phyloP scores from a whole-genome alignment of 2,888 invertebrate genomes.

The Eupithecia pulchellata region DNA sequence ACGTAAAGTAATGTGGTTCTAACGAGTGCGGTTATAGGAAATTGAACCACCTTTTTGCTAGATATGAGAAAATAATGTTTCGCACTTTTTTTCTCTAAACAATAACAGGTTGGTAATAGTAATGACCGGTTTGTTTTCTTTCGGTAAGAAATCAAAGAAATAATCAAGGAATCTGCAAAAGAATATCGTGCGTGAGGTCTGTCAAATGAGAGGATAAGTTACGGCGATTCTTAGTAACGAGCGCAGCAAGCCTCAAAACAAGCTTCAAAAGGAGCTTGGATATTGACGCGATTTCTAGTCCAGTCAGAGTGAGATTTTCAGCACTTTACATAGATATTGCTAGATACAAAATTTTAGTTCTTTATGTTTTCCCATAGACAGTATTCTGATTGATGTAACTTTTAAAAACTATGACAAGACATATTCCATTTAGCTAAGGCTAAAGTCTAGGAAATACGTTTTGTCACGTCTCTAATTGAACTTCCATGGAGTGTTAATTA shows the following conservation, averaged over 20 bases:
- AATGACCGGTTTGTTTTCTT: background rate
- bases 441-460: conserved; percentile 1
- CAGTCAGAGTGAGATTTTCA: background rate
- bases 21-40: conserved; percentile 48
- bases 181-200: no score
- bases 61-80: background rate
- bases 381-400: background rate
- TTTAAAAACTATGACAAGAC: background rate
- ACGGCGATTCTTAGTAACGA: background rate
- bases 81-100: background rate
- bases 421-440: background rate
- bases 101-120: background rate
- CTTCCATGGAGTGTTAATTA: background rate
- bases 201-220: background rate
- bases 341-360: background rate
- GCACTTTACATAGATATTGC: no score
- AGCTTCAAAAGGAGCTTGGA: background rate
- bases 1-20: conserved; percentile 57
- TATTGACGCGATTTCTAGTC: background rate
- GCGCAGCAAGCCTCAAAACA: background rate
- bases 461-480: background rate
- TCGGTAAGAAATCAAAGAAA: background rate
- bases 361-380: background rate
- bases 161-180: no score
- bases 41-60: background rate